phyloP scores from a whole-genome alignment of 1,140 invertebrate genomes.

The Camponotus floridanus region DNA sequence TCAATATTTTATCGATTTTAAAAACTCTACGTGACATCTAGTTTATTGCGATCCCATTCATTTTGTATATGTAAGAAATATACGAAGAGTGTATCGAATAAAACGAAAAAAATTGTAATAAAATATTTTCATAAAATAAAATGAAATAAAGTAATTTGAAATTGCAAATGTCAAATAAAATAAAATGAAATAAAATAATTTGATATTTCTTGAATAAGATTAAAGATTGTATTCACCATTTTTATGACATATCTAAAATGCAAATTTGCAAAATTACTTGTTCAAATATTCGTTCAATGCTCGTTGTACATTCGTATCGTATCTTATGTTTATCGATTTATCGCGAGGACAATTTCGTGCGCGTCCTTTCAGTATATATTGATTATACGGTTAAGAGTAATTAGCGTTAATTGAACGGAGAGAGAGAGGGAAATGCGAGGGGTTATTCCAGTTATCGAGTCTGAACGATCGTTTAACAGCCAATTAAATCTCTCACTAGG shows the following conservation, averaged over 20 bases:
- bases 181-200: background rate
- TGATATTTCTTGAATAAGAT: background rate
- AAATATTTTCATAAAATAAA: too few relatives aligned
- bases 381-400: conserved; percentile 68
- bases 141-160: background rate
- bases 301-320: background rate
- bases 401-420: conserved; percentile 70
- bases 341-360: conserved; percentile 43
- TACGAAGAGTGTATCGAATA: too few relatives aligned
- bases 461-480: conserved; percentile 66
- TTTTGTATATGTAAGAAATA: too few relatives aligned
- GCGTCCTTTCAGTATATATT: conserved; percentile 49
- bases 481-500: conserved; percentile 70
- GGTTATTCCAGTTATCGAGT: conserved; percentile 29
- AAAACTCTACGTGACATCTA: too few relatives aligned
- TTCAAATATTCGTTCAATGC: background rate
- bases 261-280: background rate
- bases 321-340: conserved; percentile 57
- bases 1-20: too few relatives aligned
- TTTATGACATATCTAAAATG: too few relatives aligned
- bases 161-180: background rate
- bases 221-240: too few relatives aligned
- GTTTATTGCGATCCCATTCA: too few relatives aligned
- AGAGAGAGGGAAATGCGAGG: background rate
- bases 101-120: background rate